These are phyloP conservation scores for Cerceris rybyensis DNA, from an alignment of 2,888 invertebrate species.

Conservation along the genomic window DNA sequence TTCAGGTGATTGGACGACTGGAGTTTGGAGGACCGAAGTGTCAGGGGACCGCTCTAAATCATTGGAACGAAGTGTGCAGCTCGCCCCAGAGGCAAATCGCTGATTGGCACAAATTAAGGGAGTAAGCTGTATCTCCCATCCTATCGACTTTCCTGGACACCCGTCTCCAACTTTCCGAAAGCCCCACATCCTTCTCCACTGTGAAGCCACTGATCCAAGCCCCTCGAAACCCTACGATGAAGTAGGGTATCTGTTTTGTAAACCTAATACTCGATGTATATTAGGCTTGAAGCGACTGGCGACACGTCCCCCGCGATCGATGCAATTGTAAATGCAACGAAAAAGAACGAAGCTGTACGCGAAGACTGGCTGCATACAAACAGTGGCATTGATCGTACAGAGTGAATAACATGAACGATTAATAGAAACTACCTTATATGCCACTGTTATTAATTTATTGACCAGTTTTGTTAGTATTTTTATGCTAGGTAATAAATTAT, in stretches of 20 bases:
- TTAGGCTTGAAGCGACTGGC: constrained; percentile 68
- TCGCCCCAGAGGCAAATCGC: constrained; percentile 99
- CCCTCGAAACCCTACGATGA: constrained; percentile 53
- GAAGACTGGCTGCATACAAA: background rate
- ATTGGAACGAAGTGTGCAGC: constrained; percentile 99
- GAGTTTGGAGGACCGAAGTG: constrained; percentile 94
- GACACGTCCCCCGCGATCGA: constrained; percentile 59
- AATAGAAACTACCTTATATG: too few species aligned
- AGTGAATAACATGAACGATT: background rate
- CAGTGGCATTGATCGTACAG: constrained; percentile 1
- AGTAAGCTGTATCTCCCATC: constrained; percentile 83
- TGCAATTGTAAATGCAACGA: constrained; percentile 36
- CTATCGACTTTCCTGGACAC: constrained; percentile 57
- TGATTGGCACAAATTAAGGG: constrained; percentile 99
- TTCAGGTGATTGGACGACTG: constrained; percentile 95
- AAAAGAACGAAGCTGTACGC: background rate
- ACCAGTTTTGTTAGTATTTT: too few species aligned
- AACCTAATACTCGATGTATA: constrained; percentile 73
- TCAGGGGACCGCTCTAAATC: constrained; percentile 92
- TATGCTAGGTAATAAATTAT: too few species aligned
- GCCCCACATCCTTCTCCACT: constrained; percentile 50
- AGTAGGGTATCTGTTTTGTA: constrained; percentile 71
- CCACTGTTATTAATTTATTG: too few species aligned
- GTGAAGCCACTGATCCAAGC: constrained; percentile 52
- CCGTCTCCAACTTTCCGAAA: constrained; percentile 59